Conservation (phyloP, 2,888 invertebrate species). For the Noctuana brunneofusca region DNA sequence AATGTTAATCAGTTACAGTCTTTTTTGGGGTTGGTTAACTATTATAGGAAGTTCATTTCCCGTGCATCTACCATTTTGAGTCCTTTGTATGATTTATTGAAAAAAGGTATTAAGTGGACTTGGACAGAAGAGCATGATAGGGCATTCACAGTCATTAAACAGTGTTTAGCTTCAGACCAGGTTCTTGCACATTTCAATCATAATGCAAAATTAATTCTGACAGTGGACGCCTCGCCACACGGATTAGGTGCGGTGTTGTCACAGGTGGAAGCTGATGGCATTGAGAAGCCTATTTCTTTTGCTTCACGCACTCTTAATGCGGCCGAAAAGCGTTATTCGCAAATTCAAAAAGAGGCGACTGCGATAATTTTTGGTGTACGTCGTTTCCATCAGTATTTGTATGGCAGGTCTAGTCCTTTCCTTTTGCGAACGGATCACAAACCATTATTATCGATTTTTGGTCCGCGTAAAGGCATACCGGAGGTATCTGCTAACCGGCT, state of each 20-base stretch:
- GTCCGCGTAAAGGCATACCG: background rate
- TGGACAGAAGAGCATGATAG: background rate
- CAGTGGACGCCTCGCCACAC: background rate
- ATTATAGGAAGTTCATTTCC: background rate
- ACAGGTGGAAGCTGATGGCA: background rate
- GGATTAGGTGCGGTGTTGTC: background rate
- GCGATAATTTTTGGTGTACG: background rate
- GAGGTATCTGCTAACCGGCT: background rate
- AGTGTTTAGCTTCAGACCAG: background rate
- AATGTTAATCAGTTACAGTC: background rate
- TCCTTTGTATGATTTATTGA: background rate
- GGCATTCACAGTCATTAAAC: background rate
- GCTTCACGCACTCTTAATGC: background rate
- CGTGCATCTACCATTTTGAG: background rate
- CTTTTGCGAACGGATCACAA: background rate
- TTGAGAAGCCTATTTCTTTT: background rate
- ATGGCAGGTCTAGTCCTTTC: background rate
- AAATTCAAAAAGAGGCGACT: background rate
- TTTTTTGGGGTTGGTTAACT: background rate
- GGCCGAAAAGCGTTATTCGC: background rate
- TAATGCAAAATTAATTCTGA: background rate
- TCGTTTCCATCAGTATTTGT: background rate
- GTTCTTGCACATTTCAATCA: background rate
- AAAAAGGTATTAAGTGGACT: background rate
- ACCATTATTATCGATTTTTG: background rate